These are phyloP conservation scores for Phoxinus phoxinus DNA, from an alignment of 2,113 vertebrate species.

Conservation along the genomic window DNA sequence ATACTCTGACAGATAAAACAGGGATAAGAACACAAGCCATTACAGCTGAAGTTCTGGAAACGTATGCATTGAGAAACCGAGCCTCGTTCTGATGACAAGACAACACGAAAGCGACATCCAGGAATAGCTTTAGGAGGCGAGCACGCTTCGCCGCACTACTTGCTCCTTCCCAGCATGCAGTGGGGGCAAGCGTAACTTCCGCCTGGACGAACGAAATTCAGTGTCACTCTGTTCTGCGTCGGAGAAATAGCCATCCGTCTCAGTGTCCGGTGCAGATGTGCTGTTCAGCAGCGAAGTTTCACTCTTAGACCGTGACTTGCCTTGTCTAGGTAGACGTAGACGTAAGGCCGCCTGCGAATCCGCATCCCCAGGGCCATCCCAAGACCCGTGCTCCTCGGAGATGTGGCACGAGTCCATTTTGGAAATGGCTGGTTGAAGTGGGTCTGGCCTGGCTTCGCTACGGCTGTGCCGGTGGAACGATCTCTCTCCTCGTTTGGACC, in stretches of 20 bases:
- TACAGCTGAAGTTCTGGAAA: constrained; percentile 59
- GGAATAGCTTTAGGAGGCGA: constrained; percentile 84
- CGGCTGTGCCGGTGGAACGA: constrained; percentile 63
- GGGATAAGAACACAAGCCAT: neutral
- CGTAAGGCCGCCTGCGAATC: constrained; percentile 71
- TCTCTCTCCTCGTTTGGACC: constrained; percentile 60
- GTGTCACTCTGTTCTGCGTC: constrained; percentile 92
- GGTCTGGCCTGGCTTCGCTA: constrained; percentile 63
- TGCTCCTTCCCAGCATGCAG: constrained; percentile 87
- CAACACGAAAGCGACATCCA: neutral
- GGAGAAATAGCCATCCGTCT: constrained; percentile 91
- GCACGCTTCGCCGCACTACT: constrained; percentile 89
- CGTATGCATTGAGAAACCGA: constrained; percentile 71
- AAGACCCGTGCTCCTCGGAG: constrained; percentile 66
- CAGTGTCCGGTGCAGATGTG: constrained; percentile 77
- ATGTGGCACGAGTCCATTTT: constrained; percentile 83
- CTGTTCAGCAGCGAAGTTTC: constrained; percentile 51
- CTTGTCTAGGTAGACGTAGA: constrained; percentile 82
- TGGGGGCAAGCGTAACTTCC: constrained; percentile 78
- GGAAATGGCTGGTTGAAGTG: constrained; percentile 79
- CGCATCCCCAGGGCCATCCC: constrained; percentile 66
- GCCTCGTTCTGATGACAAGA: constrained; percentile 25
- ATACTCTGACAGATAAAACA: constrained; percentile 14
- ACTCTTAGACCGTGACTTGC: constrained; percentile 76
- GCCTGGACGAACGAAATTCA: constrained; percentile 76